phyloP scores from a whole-genome alignment of 2,888 invertebrate species.

The Dione vanillae region DNA sequence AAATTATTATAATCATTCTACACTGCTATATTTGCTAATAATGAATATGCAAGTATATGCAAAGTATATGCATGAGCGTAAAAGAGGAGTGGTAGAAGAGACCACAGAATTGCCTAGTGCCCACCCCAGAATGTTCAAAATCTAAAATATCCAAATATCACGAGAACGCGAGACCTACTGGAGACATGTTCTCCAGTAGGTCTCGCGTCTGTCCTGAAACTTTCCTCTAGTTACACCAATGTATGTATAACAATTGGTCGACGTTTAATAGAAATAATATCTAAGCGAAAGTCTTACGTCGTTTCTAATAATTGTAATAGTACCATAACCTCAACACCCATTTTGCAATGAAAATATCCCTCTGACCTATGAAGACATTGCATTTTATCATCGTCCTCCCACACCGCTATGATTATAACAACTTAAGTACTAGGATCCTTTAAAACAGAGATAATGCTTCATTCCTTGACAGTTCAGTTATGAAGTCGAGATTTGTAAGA shows the following conservation, averaged over 20 bases:
- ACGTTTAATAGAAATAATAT: background rate
- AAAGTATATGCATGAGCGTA: too few relatives aligned
- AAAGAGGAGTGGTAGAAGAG: too few relatives aligned
- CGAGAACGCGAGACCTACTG: too few relatives aligned
- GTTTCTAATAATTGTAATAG: constrained; percentile 10
- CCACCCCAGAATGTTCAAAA: too few relatives aligned
- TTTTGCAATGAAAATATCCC: constrained; percentile 44
- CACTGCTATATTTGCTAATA: too few relatives aligned
- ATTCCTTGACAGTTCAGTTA: constrained; percentile 33
- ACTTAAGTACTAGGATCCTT: constrained; percentile 39
- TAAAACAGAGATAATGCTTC: constrained; percentile 40
- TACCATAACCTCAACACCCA: constrained; percentile 29
- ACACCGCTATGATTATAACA: constrained; percentile 44
- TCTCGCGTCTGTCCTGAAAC: too few relatives aligned
- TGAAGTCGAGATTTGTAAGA: constrained; percentile 21
- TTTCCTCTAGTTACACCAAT: too few relatives aligned
- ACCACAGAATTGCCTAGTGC: too few relatives aligned
- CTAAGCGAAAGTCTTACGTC: background rate
- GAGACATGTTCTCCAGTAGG: too few relatives aligned
- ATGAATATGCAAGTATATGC: too few relatives aligned
- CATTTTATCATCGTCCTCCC: constrained; percentile 49
- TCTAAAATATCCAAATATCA: too few relatives aligned
- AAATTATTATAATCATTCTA: too few relatives aligned
- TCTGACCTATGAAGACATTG: constrained; percentile 48
- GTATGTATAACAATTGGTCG: background rate